A percentile compares a stretch with the other conserved stretches of the same genome.
These are phyloP conservation scores for Pseudomyrmex cubaensis DNA, from an alignment of 1,140 invertebrate species.

Conservation along the genomic window DNA sequence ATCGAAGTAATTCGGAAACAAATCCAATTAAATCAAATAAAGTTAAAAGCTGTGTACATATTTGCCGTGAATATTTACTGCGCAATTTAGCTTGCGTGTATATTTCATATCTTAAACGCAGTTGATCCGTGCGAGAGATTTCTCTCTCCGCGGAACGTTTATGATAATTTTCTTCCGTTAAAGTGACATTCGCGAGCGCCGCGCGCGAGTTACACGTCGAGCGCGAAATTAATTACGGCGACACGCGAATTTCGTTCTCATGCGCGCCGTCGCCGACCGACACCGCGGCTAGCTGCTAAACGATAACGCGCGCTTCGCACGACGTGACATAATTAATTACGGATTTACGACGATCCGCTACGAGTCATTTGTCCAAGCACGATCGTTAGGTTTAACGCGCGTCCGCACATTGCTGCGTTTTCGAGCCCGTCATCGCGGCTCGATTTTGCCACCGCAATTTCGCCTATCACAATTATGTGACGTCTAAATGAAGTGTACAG, in stretches of 20 bases:
- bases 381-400: constrained; percentile 10
- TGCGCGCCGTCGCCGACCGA: constrained; percentile 29
- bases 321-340: constrained; percentile 59
- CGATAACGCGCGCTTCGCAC: constrained; percentile 29
- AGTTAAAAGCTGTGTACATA: constrained; percentile 13
- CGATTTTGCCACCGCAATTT: constrained; percentile 36
- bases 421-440: constrained; percentile 6
- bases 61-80: constrained; percentile 26
- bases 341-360: constrained; percentile 57
- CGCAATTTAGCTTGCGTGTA: neutral
- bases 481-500: constrained; percentile 27
- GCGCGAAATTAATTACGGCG: constrained; percentile 50
- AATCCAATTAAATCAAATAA: constrained; percentile 45
- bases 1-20: constrained; percentile 27
- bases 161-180: constrained; percentile 56
- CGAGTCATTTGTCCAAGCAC: constrained; percentile 47
- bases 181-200: constrained; percentile 46
- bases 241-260: constrained; percentile 52
- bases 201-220: constrained; percentile 36
- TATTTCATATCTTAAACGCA: constrained; percentile 1
- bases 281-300: constrained; percentile 41
- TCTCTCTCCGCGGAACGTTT: constrained; percentile 15
- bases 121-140: neutral
- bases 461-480: constrained; percentile 36
- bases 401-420: constrained; percentile 35